Conservation (phyloP, 2,888 invertebrate genomes). For the Pheosia gnoma region DNA sequence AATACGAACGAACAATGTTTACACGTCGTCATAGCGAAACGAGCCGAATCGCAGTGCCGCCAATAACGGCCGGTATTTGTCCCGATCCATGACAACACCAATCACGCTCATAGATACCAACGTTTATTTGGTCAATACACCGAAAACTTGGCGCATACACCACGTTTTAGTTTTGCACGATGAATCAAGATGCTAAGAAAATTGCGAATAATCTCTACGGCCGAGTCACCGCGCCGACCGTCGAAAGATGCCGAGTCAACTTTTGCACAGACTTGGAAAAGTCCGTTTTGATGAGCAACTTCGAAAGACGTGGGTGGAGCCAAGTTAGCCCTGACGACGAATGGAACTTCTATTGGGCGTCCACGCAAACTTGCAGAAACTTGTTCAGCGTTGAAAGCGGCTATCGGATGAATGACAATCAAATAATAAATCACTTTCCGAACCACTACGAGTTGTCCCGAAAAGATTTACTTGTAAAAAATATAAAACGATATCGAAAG, state of each 20-base stretch:
- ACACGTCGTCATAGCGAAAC: conserved; percentile 71
- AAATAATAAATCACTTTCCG: conserved; percentile 97
- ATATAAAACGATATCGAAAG: conserved; percentile 96
- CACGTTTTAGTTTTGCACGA: conserved; percentile 26
- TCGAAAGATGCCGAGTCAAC: conserved; percentile 78
- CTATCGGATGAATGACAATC: conserved; percentile 88
- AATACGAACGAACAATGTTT: conserved; percentile 59
- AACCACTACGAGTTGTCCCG: conserved; percentile 97
- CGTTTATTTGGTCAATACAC: conserved; percentile 51
- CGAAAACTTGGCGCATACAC: conserved; percentile 28
- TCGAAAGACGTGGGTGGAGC: conserved; percentile 85
- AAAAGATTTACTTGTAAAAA: conserved; percentile 98
- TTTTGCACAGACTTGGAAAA: conserved; percentile 66
- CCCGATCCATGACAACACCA: conserved; percentile 59
- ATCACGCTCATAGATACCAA: conserved; percentile 54
- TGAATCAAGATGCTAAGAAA: conserved; percentile 69
- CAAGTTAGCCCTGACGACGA: conserved; percentile 94
- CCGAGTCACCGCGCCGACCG: conserved; percentile 63
- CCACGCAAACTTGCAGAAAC: conserved; percentile 93
- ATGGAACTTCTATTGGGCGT: conserved; percentile 98
- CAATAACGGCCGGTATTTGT: conserved; percentile 59
- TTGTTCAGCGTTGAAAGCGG: conserved; percentile 87
- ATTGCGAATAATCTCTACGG: conserved; percentile 73
- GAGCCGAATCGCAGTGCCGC: conserved; percentile 57
- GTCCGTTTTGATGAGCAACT: conserved; percentile 64